Percentiles rank a stretch among this genome's conserved stretches.
Evolutionary conservation across 2,797 vertebrate species (phyloP).

Genomic region (Dallia pectoralis): DNA sequence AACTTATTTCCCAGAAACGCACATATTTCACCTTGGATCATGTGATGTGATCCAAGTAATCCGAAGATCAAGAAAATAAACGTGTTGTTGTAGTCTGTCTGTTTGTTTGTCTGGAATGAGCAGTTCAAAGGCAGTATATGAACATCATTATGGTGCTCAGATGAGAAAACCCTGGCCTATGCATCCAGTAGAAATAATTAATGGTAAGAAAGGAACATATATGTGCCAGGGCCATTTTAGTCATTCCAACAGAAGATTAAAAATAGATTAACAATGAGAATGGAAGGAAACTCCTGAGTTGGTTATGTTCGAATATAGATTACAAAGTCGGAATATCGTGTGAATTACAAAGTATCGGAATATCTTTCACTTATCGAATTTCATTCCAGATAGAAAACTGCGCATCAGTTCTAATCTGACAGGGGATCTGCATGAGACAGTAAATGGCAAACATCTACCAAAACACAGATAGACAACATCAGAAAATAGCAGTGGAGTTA

Average conservation of each 20-base stretch:
- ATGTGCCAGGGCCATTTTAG: neutral
- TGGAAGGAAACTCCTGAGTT: neutral
- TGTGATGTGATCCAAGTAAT: neutral
- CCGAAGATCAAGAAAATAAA: constrained; percentile 1
- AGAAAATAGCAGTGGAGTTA: neutral
- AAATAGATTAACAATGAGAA: neutral
- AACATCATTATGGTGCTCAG: neutral
- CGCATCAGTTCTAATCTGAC: neutral
- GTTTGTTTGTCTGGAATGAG: constrained; percentile 25
- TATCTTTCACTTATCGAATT: too few species aligned
- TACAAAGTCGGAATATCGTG: too few species aligned
- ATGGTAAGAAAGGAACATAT: neutral
- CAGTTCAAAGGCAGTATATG: constrained; percentile 12
- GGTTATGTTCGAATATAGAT: neutral
- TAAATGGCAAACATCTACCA: neutral
- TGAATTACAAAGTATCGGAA: too few species aligned
- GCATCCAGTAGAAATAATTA: neutral
- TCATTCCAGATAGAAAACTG: neutral
- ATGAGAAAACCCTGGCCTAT: neutral
- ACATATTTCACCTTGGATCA: constrained; percentile 1
- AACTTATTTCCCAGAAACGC: constrained; percentile 25
- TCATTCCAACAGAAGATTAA: neutral
- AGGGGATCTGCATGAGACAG: neutral
- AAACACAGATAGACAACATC: neutral
- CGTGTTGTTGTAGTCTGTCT: constrained; percentile 21